phyloP scores from a whole-genome alignment of 2,113 vertebrate genomes.

The Nycticebus coucang region DNA sequence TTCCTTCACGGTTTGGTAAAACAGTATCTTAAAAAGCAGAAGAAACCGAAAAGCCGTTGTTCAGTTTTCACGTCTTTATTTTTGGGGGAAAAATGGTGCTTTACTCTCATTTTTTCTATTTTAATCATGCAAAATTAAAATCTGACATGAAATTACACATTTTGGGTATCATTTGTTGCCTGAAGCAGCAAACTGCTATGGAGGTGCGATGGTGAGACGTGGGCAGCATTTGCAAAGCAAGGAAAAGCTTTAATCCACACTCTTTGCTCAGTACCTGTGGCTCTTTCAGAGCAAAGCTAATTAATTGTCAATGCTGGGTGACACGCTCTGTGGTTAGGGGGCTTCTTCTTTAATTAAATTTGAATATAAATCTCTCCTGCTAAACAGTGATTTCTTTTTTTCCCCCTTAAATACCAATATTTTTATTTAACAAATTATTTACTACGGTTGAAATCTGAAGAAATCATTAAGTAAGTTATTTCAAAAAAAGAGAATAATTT shows the following conservation, averaged over 20 bases:
- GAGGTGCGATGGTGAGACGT: conserved; percentile 49
- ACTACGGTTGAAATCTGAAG: conserved; percentile 7
- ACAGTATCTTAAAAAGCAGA: conserved; percentile 61
- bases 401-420: conserved; percentile 40
- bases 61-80: conserved; percentile 66
- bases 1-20: conserved; percentile 50
- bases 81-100: conserved; percentile 20
- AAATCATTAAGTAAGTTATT: conserved; percentile 12
- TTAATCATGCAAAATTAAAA: conserved; percentile 74
- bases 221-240: conserved; percentile 27
- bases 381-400: conserved; percentile 49
- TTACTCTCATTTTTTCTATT: conserved; percentile 66
- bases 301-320: conserved; percentile 73
- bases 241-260: conserved; percentile 64
- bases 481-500: background rate
- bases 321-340: conserved; percentile 46
- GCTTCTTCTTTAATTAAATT: conserved; percentile 71
- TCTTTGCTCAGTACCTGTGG: conserved; percentile 66
- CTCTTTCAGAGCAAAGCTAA: conserved; percentile 73
- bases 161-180: conserved; percentile 47
- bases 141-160: conserved; percentile 65
- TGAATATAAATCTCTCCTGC: conserved; percentile 66
- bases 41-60: conserved; percentile 57
- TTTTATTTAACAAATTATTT: conserved; percentile 62
- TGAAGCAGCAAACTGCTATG: conserved; percentile 55